phyloP scores from a whole-genome alignment of 2,113 vertebrate species.

The Spilogale gracilis region DNA sequence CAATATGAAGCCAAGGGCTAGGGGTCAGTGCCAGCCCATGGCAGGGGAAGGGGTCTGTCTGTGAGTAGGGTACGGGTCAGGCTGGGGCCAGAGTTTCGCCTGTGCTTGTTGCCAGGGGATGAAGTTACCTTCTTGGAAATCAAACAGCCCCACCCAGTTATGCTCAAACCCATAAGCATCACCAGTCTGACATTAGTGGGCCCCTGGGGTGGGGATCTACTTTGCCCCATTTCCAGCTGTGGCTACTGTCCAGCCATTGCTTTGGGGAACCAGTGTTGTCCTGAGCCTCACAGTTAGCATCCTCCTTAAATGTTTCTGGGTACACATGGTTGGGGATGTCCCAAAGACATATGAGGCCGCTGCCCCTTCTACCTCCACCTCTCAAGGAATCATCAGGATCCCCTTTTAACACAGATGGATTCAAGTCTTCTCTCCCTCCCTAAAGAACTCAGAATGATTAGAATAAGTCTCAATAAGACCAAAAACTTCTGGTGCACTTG shows the following conservation, averaged over 20 bases:
- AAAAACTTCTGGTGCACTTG: background rate
- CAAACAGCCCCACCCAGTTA: background rate
- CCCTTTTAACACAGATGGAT: background rate
- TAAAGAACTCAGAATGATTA: constrained; percentile 16
- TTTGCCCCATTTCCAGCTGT: background rate
- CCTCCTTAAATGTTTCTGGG: background rate
- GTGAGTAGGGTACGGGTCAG: background rate
- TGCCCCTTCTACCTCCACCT: background rate
- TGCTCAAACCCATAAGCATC: constrained; percentile 14
- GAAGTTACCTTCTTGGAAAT: constrained; percentile 49
- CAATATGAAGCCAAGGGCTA: background rate
- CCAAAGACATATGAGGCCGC: background rate
- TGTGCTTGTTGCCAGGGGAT: constrained; percentile 19
- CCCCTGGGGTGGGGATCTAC: background rate
- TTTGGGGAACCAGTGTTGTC: background rate
- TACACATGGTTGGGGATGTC: background rate
- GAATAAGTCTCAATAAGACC: background rate
- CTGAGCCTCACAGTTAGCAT: background rate
- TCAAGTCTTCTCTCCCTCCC: background rate
- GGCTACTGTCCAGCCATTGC: background rate
- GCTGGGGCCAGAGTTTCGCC: constrained; percentile 3
- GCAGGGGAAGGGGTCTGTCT: background rate
- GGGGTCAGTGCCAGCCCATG: background rate
- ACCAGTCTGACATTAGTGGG: background rate
- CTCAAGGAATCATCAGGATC: background rate